phyloP scores from a whole-genome alignment of 2,888 invertebrate genomes.

The Rhagonycha lutea region DNA sequence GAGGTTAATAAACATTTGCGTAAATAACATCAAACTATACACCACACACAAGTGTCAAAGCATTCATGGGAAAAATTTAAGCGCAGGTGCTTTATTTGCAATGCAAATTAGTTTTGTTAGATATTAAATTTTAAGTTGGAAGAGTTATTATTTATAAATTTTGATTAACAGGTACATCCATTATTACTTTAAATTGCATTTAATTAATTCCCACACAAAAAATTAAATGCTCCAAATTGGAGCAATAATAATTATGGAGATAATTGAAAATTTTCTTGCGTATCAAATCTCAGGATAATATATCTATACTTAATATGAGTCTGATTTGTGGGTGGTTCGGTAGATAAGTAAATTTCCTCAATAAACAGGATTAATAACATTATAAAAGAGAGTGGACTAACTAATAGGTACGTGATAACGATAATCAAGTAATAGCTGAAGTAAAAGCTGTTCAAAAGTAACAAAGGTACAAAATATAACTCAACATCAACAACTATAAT shows the following conservation, averaged over 20 bases:
- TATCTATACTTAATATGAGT: neutral
- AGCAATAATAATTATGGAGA: neutral
- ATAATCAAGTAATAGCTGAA: neutral
- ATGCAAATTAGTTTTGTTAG: constrained; percentile 49
- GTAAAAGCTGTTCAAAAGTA: neutral
- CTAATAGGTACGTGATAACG: neutral
- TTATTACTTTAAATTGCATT: neutral
- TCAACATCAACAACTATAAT: neutral
- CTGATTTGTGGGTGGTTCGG: neutral
- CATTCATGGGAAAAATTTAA: constrained; percentile 52
- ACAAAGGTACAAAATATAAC: neutral
- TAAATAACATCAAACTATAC: constrained; percentile 45
- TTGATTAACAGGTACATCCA: neutral
- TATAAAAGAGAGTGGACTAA: neutral
- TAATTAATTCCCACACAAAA: neutral
- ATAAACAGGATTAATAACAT: neutral
- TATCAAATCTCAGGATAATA: too few relatives aligned
- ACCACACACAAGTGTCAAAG: constrained; percentile 34
- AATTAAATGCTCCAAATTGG: neutral
- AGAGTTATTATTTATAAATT: neutral
- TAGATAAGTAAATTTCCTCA: neutral
- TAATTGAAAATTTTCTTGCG: too few relatives aligned
- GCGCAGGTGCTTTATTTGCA: constrained; percentile 57
- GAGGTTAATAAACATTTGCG: constrained; percentile 52
- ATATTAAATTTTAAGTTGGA: constrained; percentile 28